Percentiles rank a stretch among this genome's conserved stretches.
Evolutionary conservation across 2,113 vertebrate genomes (phyloP).

Genomic region (Carassius auratus): DNA sequence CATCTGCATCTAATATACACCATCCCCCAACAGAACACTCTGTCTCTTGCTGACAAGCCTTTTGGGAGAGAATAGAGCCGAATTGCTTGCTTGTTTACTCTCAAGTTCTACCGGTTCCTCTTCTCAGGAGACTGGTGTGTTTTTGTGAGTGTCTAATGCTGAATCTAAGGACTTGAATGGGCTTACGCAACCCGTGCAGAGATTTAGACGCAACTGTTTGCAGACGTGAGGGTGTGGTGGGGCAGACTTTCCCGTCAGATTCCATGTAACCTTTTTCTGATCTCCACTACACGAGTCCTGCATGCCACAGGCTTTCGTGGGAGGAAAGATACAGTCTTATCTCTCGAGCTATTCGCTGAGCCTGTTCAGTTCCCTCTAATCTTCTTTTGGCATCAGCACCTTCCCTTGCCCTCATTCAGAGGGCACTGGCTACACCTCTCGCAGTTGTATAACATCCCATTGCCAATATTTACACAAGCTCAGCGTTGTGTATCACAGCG

Average conservation of each 20-base stretch:
- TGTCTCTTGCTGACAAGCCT: slow-evolving; percentile 45
- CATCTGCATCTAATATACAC: slow-evolving; percentile 50
- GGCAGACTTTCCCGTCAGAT: background rate
- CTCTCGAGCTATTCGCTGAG: slow-evolving; percentile 22
- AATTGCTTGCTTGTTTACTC: slow-evolving; percentile 43
- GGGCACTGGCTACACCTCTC: slow-evolving; percentile 27
- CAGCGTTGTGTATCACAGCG: slow-evolving; percentile 17
- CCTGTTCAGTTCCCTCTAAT: slow-evolving; percentile 1
- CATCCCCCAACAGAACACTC: slow-evolving; percentile 43
- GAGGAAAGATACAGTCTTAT: slow-evolving; percentile 46
- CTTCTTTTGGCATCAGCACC: slow-evolving; percentile 40
- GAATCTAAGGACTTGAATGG: slow-evolving; percentile 20
- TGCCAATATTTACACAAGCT: slow-evolving; percentile 37
- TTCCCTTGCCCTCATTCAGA: background rate
- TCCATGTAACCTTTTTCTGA: slow-evolving; percentile 28
- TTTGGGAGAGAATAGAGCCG: slow-evolving; percentile 42
- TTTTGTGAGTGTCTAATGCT: background rate
- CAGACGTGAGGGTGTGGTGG: slow-evolving; percentile 32
- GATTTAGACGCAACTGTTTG: slow-evolving; percentile 25
- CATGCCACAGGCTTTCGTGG: slow-evolving; percentile 29
- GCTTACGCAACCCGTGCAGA: background rate
- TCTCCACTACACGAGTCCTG: slow-evolving; percentile 22
- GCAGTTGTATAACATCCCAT: slow-evolving; percentile 36
- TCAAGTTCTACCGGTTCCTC: slow-evolving; percentile 31
- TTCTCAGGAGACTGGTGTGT: slow-evolving; percentile 24